Conservation (phyloP, 2,113 vertebrate genomes). For the Amazona guildingii region DNA sequence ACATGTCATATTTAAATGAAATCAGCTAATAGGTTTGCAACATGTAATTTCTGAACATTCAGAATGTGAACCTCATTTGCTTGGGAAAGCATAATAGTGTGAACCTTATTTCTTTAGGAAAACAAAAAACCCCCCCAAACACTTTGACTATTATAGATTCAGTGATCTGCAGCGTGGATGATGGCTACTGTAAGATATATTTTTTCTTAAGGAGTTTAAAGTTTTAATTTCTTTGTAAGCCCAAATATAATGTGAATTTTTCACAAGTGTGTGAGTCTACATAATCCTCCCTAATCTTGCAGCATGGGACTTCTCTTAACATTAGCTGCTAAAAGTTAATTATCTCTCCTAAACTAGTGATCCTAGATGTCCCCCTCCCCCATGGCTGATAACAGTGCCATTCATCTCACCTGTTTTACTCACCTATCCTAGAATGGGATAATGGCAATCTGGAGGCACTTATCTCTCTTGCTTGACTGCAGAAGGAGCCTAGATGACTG, state of each 20-base stretch:
- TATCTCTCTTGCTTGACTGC: slow-evolving; percentile 40
- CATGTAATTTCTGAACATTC: background rate
- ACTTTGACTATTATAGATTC: background rate
- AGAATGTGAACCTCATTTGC: background rate
- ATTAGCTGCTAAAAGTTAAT: background rate
- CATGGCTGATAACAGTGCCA: background rate
- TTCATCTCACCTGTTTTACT: slow-evolving; percentile 49
- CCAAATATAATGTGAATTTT: background rate
- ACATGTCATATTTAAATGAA: background rate
- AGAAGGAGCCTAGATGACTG: slow-evolving; percentile 49
- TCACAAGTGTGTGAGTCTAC: background rate
- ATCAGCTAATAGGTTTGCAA: background rate
- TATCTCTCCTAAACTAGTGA: background rate
- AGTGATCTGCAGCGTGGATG: background rate
- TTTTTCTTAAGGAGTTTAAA: background rate
- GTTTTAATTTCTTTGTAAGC: background rate
- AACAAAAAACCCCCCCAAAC: background rate
- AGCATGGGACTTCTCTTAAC: background rate
- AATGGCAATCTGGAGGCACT: slow-evolving; percentile 15
- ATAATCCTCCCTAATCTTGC: background rate
- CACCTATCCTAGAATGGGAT: slow-evolving; percentile 50
- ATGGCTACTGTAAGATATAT: background rate
- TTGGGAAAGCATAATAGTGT: background rate
- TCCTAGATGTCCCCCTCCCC: background rate
- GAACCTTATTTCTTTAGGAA: background rate